These are phyloP conservation scores for Synchiropus splendidus DNA, from an alignment of 2,113 vertebrate species.

Conservation along the genomic window DNA sequence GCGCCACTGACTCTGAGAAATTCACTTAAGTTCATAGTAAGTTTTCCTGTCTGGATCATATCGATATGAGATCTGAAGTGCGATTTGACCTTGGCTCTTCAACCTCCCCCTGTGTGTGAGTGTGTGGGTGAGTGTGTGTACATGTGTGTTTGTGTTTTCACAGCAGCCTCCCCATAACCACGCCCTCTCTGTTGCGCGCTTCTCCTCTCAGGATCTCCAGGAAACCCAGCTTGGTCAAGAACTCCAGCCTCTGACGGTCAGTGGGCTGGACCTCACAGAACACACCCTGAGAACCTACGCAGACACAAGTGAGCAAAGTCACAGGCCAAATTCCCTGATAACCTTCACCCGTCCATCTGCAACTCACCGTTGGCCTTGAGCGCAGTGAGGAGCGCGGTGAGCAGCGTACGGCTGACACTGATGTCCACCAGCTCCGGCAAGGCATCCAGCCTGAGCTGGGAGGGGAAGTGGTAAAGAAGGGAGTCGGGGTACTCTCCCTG, in stretches of 20 bases:
- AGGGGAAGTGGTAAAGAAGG: conserved; percentile 76
- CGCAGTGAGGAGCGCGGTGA: conserved; percentile 66
- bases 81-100: no score
- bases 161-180: conserved; percentile 73
- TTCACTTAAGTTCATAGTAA: no score
- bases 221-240: conserved; percentile 76
- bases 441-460: conserved; percentile 71
- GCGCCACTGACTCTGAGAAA: no score
- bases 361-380: conserved; percentile 74
- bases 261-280: conserved; percentile 74
- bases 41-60: no score
- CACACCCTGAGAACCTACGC: conserved; percentile 72
- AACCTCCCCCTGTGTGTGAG: not conserved
- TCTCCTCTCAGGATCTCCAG: conserved; percentile 72
- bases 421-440: conserved; percentile 68
- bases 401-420: conserved; percentile 70
- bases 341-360: not conserved
- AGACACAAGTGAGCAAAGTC: not conserved
- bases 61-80: no score
- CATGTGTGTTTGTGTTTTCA: conserved; percentile 34
- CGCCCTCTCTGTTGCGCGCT: conserved; percentile 49
- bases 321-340: not conserved
- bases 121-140: no score
- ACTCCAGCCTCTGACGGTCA: conserved; percentile 69
- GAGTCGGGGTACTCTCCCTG: conserved; percentile 69